Evolutionary conservation across 2,797 vertebrate genomes (phyloP), one percentile per base, ranked within the genome.

Genomic region (Pygocentrus nattereri): DNA sequence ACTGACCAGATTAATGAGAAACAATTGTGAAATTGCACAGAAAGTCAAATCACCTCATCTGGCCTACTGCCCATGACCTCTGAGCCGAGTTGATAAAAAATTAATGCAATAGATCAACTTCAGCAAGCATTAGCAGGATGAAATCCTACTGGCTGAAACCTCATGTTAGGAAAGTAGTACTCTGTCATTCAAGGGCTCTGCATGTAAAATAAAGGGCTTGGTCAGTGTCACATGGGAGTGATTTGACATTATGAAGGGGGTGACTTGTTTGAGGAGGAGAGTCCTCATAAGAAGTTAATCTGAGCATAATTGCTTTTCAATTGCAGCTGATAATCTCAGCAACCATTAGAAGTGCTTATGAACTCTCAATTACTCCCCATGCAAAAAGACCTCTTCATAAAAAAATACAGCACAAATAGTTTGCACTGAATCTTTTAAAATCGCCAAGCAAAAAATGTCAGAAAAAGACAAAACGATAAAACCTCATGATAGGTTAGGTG

Each of bases 401-500:
- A 85, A 62, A 85, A 68, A 74, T 82, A 84, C 74, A 83, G 84
- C 85, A 87, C 85, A 76, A 90, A 91, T 93, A 93, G 89, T 94
- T 96, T 95, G 95, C 95, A 95, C 96, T 96, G 95, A 95, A 90
- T 90, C 80, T 81, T 69, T 84, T 75, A 84, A 85, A n/a, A 84
- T 88, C 68, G 73, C 76, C 80, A 78, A 78, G 82, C 80, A 79
- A 91, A 74, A 78, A 71, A 79, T 75, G 74, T 38, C 21, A 74
- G 72, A 80, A 84, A 82, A 83, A 77, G 71, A 80, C n/a, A 72
- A 78, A 82, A 84, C 76, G 54, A 73, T 76, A 82, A 84, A 85
- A 88, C 85, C 85, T 88, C 84, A 85, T 82, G 49, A 56, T 58
- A 80, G 80, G 67, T 85, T 85, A 65, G 81, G 34, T 21, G 41